Percentiles rank a stretch among this genome's conserved stretches.
These are phyloP conservation scores for Portevinia maculata DNA, from an alignment of 2,888 invertebrate genomes.

Conservation along the genomic window DNA sequence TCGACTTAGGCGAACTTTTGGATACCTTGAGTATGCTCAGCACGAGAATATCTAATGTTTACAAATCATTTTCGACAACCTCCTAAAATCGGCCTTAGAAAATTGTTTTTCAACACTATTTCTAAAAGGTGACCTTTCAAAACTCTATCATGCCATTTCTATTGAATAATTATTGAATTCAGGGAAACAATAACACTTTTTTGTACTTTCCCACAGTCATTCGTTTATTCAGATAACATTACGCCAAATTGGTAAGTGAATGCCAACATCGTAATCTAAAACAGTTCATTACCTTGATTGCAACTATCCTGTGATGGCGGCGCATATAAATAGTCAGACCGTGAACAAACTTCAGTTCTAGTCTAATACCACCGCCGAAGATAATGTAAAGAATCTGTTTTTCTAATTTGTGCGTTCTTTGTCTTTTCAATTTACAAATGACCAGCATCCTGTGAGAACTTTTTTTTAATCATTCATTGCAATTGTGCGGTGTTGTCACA, in stretches of 20 bases:
- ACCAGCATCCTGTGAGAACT: background rate
- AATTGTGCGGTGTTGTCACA: background rate
- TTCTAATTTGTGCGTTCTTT: constrained; percentile 15
- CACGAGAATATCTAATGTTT: too few relatives aligned
- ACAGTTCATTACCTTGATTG: constrained; percentile 32
- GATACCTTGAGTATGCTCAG: too few relatives aligned
- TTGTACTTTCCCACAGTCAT: background rate
- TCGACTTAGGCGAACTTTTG: too few relatives aligned
- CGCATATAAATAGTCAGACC: constrained; percentile 59
- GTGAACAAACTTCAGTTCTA: constrained; percentile 42
- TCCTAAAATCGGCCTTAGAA: background rate
- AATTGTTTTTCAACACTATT: background rate
- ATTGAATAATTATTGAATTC: constrained; percentile 3
- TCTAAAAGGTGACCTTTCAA: background rate
- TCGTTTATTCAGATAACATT: constrained; percentile 16
- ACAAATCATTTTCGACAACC: background rate
- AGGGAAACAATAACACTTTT: background rate
- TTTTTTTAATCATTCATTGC: background rate
- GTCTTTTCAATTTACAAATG: background rate
- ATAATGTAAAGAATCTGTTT: constrained; percentile 3
- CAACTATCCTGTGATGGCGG: constrained; percentile 41
- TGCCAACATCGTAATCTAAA: constrained; percentile 41
- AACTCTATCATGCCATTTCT: background rate
- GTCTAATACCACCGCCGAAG: constrained; percentile 26
- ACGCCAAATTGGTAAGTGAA: constrained; percentile 63